A percentile compares a stretch with the other conserved stretches of the same genome.
phyloP scores from a whole-genome alignment of 1,140 invertebrate genomes.

The Coelopa frigida region DNA sequence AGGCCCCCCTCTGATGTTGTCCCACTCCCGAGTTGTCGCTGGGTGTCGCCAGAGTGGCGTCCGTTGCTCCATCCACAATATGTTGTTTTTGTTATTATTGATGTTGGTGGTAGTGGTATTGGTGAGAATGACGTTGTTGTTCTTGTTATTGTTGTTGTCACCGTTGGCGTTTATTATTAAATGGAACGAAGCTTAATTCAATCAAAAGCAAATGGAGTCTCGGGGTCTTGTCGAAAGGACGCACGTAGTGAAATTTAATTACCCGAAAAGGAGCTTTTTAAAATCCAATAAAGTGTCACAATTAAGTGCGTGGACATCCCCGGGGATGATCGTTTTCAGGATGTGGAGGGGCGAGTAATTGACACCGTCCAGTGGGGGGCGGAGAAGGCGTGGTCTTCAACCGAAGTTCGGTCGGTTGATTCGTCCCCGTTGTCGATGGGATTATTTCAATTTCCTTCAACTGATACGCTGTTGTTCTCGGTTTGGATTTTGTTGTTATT shows the following conservation, averaged over 20 bases:
- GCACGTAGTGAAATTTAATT: slow-evolving; percentile 11
- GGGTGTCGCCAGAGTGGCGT: slow-evolving; percentile 1
- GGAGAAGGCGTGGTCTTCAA: too few species aligned
- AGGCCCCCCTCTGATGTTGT: not conserved
- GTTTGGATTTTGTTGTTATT: too few species aligned
- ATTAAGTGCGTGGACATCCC: slow-evolving; percentile 5
- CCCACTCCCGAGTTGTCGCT: not conserved
- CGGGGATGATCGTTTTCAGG: not conserved
- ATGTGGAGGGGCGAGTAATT: too few species aligned
- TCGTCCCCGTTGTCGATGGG: too few species aligned
- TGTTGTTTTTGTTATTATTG: not conserved
- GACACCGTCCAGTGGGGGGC: too few species aligned
- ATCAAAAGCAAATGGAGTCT: slow-evolving; percentile 5
- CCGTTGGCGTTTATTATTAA: slow-evolving; percentile 11
- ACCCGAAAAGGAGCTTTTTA: slow-evolving; percentile 8
- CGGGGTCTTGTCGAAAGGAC: not conserved
- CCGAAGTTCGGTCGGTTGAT: too few species aligned
- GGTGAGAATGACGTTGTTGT: too few species aligned
- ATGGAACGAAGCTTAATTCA: slow-evolving; percentile 10
- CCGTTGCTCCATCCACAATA: not conserved
- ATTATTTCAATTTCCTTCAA: too few species aligned
- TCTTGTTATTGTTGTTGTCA: too few species aligned
- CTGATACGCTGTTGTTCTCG: too few species aligned
- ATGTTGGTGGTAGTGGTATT: not conserved
- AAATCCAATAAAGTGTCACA: slow-evolving; percentile 15